A percentile compares a stretch with the other conserved stretches of the same genome.
Evolutionary conservation across 2,797 vertebrate genomes (phyloP).

Genomic region (Distichodus sexfasciatus): DNA sequence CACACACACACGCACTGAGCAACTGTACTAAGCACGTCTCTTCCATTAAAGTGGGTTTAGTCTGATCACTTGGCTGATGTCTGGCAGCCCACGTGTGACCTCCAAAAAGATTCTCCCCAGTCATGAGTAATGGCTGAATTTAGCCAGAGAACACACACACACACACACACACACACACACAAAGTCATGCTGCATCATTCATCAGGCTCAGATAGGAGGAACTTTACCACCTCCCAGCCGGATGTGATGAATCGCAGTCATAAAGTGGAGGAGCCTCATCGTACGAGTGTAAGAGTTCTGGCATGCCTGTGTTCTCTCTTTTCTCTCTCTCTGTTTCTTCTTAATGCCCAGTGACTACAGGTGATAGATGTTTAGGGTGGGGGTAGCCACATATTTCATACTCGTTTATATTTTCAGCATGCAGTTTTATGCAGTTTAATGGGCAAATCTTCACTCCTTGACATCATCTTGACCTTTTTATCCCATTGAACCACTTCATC

Average conservation of each 20-base stretch:
- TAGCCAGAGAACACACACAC: slow-evolving; percentile 17
- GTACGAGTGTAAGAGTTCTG: slow-evolving; percentile 35
- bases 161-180: slow-evolving; percentile 15
- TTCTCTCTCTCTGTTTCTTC: neutral
- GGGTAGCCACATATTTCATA: slow-evolving; percentile 7
- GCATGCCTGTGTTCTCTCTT: neutral
- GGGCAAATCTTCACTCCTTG: too few relatives aligned
- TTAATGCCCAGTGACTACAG: too few relatives aligned
- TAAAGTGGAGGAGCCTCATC: slow-evolving; percentile 40
- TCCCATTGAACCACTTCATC: too few relatives aligned
- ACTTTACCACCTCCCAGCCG: slow-evolving; percentile 35
- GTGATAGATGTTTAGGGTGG: too few relatives aligned
- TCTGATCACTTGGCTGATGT: slow-evolving; percentile 35
- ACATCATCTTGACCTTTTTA: too few relatives aligned
- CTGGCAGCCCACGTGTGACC: slow-evolving; percentile 37
- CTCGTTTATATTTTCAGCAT: too few relatives aligned
- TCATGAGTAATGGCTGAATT: slow-evolving; percentile 45
- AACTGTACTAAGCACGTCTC: slow-evolving; percentile 29
- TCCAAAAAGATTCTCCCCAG: slow-evolving; percentile 32
- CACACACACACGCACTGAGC: slow-evolving; percentile 21
- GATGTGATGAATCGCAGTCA: slow-evolving; percentile 42
- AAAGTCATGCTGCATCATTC: slow-evolving; percentile 38
- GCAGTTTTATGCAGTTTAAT: too few relatives aligned
- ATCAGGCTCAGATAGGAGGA: slow-evolving; percentile 32
- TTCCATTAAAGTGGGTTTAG: slow-evolving; percentile 36